Conservation (phyloP, 2,888 invertebrate species). For the Aethes cnicana region DNA sequence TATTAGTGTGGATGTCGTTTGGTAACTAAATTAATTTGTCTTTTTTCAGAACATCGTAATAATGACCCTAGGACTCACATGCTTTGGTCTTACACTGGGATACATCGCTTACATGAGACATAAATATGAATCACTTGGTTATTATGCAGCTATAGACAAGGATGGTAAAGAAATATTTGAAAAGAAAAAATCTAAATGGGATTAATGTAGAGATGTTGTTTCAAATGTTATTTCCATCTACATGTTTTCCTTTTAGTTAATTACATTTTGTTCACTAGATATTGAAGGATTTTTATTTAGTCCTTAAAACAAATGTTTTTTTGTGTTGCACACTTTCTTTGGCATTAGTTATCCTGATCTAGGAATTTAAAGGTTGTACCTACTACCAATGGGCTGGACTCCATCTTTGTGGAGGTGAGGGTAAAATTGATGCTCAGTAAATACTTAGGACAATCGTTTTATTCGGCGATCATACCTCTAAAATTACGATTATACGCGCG, state of each 20-base stretch:
- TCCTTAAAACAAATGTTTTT: not conserved
- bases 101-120: conserved; percentile 93
- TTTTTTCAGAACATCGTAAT: conserved; percentile 90
- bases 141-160: conserved; percentile 89
- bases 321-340: too few species aligned
- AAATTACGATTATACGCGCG: too few species aligned
- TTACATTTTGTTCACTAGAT: not conserved
- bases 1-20: too few species aligned
- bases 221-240: conserved; percentile 9
- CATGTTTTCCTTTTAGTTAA: not conserved
- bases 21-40: conserved; percentile 35
- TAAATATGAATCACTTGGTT: conserved; percentile 90
- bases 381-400: too few species aligned
- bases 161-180: conserved; percentile 89
- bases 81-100: conserved; percentile 87
- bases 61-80: conserved; percentile 91
- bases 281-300: not conserved
- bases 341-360: too few species aligned
- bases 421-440: too few species aligned
- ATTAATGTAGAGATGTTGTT: conserved; percentile 63
- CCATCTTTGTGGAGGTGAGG: too few species aligned
- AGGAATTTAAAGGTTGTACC: too few species aligned
- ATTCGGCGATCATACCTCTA: too few species aligned
- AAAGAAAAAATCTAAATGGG: conserved; percentile 91
- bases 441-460: too few species aligned